Conservation (phyloP, 1,140 invertebrate genomes). For the Formica selysi region DNA sequence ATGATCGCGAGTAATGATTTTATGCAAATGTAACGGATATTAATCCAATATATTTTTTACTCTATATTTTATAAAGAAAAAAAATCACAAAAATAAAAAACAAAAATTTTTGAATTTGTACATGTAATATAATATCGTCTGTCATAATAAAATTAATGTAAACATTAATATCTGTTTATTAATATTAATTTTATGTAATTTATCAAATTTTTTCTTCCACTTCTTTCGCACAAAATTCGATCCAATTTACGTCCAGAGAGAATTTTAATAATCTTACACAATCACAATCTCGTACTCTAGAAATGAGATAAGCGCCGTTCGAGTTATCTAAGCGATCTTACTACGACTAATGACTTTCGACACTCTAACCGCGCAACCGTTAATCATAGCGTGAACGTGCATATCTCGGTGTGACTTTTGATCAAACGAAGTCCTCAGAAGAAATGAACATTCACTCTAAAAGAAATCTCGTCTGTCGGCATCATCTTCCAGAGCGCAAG, state of each 20-base stretch:
- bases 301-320: constrained; percentile 57
- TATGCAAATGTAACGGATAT: neutral
- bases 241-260: neutral
- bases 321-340: constrained; percentile 67
- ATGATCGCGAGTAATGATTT: neutral
- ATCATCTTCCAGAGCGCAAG: neutral
- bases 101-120: neutral
- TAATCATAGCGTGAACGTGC: constrained; percentile 76
- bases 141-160: neutral
- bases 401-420: constrained; percentile 50
- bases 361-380: constrained; percentile 79
- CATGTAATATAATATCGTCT: neutral
- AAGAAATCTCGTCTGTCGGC: constrained; percentile 16
- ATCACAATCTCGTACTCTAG: constrained; percentile 1
- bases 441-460: constrained; percentile 37
- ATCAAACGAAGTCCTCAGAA: constrained; percentile 27
- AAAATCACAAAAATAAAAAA: neutral
- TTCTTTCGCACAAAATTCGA: neutral
- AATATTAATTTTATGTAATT: constrained; percentile 1
- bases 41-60: neutral
- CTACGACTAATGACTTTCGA: constrained; percentile 79
- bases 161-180: neutral
- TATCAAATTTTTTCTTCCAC: neutral
- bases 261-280: neutral
- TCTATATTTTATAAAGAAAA: neutral